Percentiles rank a stretch among this genome's conserved stretches.
phyloP scores from a whole-genome alignment of 2,797 vertebrate species.

The Sebastes goodei region DNA sequence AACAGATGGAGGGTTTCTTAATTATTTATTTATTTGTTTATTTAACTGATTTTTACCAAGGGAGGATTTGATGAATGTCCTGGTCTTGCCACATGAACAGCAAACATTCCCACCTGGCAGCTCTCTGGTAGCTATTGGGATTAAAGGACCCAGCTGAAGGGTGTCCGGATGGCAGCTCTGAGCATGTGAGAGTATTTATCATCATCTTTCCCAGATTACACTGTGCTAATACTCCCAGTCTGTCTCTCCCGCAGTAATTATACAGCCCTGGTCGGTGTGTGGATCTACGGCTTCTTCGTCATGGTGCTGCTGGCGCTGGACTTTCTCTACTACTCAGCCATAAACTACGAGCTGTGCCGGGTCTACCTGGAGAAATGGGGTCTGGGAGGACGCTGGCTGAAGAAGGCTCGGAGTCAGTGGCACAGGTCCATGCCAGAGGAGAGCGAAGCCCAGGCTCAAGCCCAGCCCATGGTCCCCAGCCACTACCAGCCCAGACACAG shows the following conservation, averaged over 20 bases:
- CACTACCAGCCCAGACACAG: conserved; percentile 85
- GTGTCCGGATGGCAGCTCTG: conserved; percentile 27
- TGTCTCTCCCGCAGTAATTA: conserved; percentile 88
- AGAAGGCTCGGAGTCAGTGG: conserved; percentile 90
- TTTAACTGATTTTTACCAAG: conserved; percentile 31
- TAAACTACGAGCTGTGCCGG: conserved; percentile 97
- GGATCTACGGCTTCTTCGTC: conserved; percentile 99
- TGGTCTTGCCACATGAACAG: conserved; percentile 43
- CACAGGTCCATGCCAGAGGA: conserved; percentile 84
- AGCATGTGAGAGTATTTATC: conserved; percentile 47
- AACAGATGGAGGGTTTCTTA: conserved; percentile 49
- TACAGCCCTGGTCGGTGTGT: conserved; percentile 94
- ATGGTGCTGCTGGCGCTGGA: conserved; percentile 93
- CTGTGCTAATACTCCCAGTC: conserved; percentile 30
- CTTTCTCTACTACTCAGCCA: conserved; percentile 97
- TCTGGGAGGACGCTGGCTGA: conserved; percentile 93
- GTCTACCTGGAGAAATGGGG: conserved; percentile 97
- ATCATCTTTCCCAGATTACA: conserved; percentile 39
- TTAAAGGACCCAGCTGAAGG: conserved; percentile 34
- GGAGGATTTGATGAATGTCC: conserved; percentile 44
- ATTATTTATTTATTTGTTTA: conserved; percentile 17
- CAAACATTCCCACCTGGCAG: conserved; percentile 58
- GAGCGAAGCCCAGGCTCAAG: conserved; percentile 73
- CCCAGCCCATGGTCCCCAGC: conserved; percentile 66
- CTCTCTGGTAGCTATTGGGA: conserved; percentile 20